Evolutionary conservation across 2,888 invertebrate species (phyloP).

Genomic region (Aporophyla nigra): DNA sequence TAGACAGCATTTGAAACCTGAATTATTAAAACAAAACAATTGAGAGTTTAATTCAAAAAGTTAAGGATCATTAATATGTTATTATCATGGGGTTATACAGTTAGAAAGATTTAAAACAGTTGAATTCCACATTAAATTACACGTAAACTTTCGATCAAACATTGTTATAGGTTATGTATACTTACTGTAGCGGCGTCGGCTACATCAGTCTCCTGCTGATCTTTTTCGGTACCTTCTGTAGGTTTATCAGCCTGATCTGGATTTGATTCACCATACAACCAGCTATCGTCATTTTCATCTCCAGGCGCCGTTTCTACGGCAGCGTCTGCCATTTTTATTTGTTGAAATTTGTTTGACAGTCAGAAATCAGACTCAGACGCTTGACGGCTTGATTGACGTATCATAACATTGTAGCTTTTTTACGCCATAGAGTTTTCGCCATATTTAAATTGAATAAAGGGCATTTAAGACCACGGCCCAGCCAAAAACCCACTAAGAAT

Average conservation of each 20-base stretch:
- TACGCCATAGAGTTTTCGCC: not conserved
- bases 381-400: constrained; percentile 15
- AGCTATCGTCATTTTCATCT: constrained; percentile 95
- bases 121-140: not conserved
- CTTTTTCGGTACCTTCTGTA: constrained; percentile 71
- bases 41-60: not conserved
- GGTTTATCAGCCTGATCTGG: constrained; percentile 81
- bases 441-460: too few species aligned
- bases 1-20: not conserved
- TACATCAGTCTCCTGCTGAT: constrained; percentile 62
- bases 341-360: constrained; percentile 17
- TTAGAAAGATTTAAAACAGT: not conserved
- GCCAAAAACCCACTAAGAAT: not conserved
- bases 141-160: constrained; percentile 35
- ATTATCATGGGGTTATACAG: not conserved
- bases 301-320: constrained; percentile 82
- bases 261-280: constrained; percentile 96
- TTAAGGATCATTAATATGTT: too few species aligned
- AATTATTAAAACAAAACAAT: not conserved
- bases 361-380: not conserved
- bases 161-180: constrained; percentile 64
- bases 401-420: not conserved
- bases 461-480: not conserved
- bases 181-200: constrained; percentile 63
- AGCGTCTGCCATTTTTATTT: constrained; percentile 81